These are phyloP conservation scores for Pocillopora meandrina DNA, from an alignment of 92 coral and sea anemone genomes.

Conservation along the genomic window DNA sequence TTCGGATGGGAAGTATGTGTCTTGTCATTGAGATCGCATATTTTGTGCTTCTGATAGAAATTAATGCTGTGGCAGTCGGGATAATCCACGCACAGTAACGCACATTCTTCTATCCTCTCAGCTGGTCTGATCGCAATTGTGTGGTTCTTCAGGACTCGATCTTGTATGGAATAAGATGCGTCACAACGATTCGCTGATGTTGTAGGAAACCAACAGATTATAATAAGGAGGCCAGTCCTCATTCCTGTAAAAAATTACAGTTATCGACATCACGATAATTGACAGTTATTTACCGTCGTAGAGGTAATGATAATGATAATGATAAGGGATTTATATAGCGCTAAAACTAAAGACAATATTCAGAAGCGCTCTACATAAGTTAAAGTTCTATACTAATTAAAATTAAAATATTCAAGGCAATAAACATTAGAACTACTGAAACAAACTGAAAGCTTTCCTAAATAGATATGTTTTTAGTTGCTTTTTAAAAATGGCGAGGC, in stretches of 20 bases:
- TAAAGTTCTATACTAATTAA: no score
- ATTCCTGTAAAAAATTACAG: neutral
- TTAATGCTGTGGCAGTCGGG: slow-evolving; percentile 23
- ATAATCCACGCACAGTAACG: neutral
- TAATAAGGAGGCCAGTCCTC: neutral
- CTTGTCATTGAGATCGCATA: slow-evolving; percentile 24
- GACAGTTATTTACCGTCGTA: no score
- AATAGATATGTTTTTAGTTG: no score
- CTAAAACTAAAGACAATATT: no score
- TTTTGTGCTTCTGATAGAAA: neutral
- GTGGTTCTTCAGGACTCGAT: slow-evolving; percentile 11
- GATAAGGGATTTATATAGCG: no score
- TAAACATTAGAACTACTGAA: no score
- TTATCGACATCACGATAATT: neutral
- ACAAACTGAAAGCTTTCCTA: no score
- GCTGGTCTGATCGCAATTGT: neutral
- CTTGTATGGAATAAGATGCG: neutral
- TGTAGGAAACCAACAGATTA: neutral
- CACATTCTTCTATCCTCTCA: neutral
- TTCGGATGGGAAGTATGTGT: slow-evolving; percentile 15
- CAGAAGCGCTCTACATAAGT: no score
- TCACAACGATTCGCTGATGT: neutral
- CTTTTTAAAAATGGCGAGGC: no score
- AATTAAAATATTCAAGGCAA: no score
- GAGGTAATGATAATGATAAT: no score